These are phyloP conservation scores for Drosophila pseudoananassae DNA, from an alignment of 1,140 invertebrate species.

Conservation along the genomic window DNA sequence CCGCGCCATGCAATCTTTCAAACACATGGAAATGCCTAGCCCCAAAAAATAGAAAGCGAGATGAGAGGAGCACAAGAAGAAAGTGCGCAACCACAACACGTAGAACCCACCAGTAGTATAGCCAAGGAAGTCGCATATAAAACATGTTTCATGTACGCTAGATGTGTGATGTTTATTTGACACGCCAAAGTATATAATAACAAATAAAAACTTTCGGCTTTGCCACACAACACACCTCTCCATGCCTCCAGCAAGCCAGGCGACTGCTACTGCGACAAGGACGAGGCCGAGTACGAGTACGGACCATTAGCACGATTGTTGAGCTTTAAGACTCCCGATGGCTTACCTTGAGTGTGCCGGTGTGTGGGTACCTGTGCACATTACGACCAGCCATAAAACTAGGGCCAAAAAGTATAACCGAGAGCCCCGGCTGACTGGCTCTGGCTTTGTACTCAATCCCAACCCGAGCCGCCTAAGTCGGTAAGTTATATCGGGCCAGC, in stretches of 20 bases:
- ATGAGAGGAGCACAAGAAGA: conserved; percentile 14
- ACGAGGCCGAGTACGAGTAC: conserved; percentile 53
- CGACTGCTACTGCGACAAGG: conserved; percentile 29
- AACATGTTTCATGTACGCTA: conserved; percentile 79
- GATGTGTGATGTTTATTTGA: conserved; percentile 82
- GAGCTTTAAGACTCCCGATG: conserved; percentile 71
- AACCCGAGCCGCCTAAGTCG: conserved; percentile 15
- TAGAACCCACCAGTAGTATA: conserved; percentile 32
- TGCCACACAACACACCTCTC: conserved; percentile 40
- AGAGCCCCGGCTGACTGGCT: conserved; percentile 11
- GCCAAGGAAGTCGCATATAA: conserved; percentile 61
- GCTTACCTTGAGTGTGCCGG: conserved; percentile 39
- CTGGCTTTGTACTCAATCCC: conserved; percentile 9
- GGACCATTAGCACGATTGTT: conserved; percentile 80
- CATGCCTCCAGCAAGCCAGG: conserved; percentile 20
- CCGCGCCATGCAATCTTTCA: conserved; percentile 27
- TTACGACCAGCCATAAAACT: conserved; percentile 73
- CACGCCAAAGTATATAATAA: conserved; percentile 83
- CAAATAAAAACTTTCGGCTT: conserved; percentile 79
- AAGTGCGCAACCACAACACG: conserved; percentile 75
- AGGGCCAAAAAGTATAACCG: conserved; percentile 33
- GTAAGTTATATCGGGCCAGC: conserved; percentile 59
- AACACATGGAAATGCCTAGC: conserved; percentile 54
- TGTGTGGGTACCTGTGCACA: conserved; percentile 53
- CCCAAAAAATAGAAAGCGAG: conserved; percentile 46